Percentiles rank a stretch among this genome's conserved stretches.
phyloP scores from a whole-genome alignment of 2,888 invertebrate genomes.

The Nemotelus pantherinus region DNA sequence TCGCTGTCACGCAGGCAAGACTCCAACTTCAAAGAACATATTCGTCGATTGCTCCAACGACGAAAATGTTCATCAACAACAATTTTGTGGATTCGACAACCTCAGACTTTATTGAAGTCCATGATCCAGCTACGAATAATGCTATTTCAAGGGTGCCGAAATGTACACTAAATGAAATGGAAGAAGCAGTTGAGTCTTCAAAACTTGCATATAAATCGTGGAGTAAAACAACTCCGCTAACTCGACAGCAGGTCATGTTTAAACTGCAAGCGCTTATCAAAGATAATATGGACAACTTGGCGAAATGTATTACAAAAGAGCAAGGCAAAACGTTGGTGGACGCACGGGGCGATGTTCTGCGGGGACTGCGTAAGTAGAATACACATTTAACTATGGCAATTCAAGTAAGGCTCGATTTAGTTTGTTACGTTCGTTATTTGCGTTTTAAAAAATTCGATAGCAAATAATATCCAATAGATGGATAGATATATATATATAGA shows the following conservation, averaged over 20 bases:
- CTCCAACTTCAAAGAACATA: conserved; percentile 63
- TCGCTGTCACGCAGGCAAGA: conserved; percentile 39
- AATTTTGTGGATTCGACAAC: conserved; percentile 93
- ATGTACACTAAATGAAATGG: conserved; percentile 88
- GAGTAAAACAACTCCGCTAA: conserved; percentile 90
- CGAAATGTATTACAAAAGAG: conserved; percentile 91
- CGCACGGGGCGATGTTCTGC: conserved; percentile 97
- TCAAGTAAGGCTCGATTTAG: too few relatives aligned
- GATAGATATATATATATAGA: too few relatives aligned
- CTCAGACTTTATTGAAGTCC: conserved; percentile 92
- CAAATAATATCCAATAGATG: too few relatives aligned
- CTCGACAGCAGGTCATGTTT: conserved; percentile 93
- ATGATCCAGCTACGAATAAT: conserved; percentile 94
- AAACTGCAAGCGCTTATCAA: conserved; percentile 86
- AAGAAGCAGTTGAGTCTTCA: conserved; percentile 85
- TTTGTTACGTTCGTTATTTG: not conserved
- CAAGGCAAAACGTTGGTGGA: conserved; percentile 97
- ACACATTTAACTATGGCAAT: too few relatives aligned
- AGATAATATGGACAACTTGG: conserved; percentile 87
- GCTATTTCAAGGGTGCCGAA: conserved; percentile 87
- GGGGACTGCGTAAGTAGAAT: conserved; percentile 94
- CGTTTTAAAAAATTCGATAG: not conserved
- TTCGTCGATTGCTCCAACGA: conserved; percentile 74
- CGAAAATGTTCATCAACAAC: conserved; percentile 96
- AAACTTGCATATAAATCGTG: conserved; percentile 83